These are phyloP conservation scores for Galleria mellonella DNA, from an alignment of 1,140 invertebrate genomes.

Conservation along the genomic window DNA sequence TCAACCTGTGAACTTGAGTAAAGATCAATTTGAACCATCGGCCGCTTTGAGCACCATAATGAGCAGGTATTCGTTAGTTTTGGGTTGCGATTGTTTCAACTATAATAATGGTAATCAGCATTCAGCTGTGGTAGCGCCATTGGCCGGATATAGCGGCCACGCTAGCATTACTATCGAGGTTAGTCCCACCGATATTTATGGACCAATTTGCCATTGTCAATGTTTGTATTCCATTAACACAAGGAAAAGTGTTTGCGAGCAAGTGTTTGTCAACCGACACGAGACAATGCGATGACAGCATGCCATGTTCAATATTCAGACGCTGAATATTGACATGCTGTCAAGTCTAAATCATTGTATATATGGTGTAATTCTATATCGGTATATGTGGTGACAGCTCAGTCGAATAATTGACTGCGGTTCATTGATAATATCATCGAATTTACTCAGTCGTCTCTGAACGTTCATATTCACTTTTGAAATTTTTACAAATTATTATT, in stretches of 20 bases:
- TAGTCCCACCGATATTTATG: conserved; percentile 24
- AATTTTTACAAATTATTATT: no score
- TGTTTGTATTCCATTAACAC: conserved; percentile 33
- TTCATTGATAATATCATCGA: no score
- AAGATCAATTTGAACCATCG: no score
- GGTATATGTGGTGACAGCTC: no score
- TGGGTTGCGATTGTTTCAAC: conserved; percentile 20
- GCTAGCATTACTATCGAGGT: conserved; percentile 1
- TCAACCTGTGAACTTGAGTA: no score
- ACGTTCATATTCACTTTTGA: no score
- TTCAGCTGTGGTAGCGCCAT: conserved; percentile 19
- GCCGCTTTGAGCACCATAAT: background rate
- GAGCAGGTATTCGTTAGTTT: conserved; percentile 9
- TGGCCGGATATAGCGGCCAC: conserved; percentile 21
- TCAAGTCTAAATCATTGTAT: no score
- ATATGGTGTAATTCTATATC: no score
- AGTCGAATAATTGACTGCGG: no score
- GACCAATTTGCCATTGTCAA: conserved; percentile 26
- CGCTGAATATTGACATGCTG: no score
- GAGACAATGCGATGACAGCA: background rate
- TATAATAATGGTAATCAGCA: conserved; percentile 39
- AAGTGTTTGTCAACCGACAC: conserved; percentile 3
- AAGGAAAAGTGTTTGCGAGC: conserved; percentile 18
- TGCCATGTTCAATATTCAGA: no score
- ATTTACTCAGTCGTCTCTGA: no score